Evolutionary conservation across 2,888 invertebrate genomes (phyloP), one percentile per base, ranked within the genome.

Genomic region (Acronicta psi): DNA sequence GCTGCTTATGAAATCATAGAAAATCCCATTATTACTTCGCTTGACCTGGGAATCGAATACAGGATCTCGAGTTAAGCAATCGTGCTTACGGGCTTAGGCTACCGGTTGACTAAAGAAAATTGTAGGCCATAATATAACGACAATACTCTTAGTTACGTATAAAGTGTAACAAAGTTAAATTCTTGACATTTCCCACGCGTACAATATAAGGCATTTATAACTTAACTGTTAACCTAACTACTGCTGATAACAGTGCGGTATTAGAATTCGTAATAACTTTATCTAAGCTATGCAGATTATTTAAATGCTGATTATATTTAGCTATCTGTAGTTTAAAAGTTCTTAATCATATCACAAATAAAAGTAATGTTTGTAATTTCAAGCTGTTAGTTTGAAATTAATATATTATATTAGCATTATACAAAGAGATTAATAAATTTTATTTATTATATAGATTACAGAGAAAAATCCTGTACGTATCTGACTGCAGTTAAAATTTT

Each of bases 161-260:
- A n/a, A n/a, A n/a, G n/a, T n/a, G n/a, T n/a, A 36, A 58, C 40
- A 42, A 55, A 61, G 54, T 68, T 45, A 53, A 61, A 68, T 68
- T 63, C 58, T 63, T 73, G 75, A 60, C 58, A 75, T 75, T 75
- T 75, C 74, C 70, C 74, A 75, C 73, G 74, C 57, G 38, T 51
- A 55, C 37, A 53, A 41, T 41, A 37, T 56, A 51, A 69, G 23
- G 53, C 70, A 57, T 69, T 70, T 71, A 61, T 73, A 68, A 67
- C 49, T 64, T 61, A 68, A 52, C 61, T 54, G 51, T 68, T 71
- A 57, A 59, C 29, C 31, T 62, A 67, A 72, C 56, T 59, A 47
- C 42, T 9, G 37, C 29, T 59, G 68, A 74, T 73, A 64, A 68
- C 59, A 73, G 60, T 60, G 25, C 54, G 41, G 58, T 69, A 60